Percentiles rank a stretch among this genome's conserved stretches.
phyloP scores from a whole-genome alignment of 2,797 vertebrate genomes.

The Semaprochilodus insignis region DNA sequence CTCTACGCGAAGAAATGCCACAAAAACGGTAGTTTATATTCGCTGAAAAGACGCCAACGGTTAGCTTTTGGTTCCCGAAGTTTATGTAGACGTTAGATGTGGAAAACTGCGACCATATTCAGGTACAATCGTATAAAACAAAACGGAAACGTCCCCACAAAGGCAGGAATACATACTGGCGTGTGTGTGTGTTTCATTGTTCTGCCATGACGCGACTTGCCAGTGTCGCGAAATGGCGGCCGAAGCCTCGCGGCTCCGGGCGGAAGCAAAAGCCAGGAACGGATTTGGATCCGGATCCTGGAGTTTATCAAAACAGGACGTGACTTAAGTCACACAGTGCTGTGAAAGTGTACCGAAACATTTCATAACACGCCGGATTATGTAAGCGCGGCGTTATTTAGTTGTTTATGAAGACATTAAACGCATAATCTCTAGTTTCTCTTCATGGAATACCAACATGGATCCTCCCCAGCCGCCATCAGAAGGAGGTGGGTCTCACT shows the following conservation, averaged over 20 bases:
- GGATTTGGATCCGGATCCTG: slow-evolving; percentile 34
- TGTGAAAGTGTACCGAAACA: background rate
- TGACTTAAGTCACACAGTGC: background rate
- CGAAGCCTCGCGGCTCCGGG: slow-evolving; percentile 36
- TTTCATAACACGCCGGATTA: background rate
- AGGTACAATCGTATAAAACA: background rate
- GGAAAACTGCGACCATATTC: background rate
- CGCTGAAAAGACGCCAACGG: background rate
- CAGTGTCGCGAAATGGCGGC: slow-evolving; percentile 68
- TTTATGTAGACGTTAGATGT: background rate
- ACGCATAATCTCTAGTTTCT: background rate
- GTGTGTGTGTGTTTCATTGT: slow-evolving; percentile 32
- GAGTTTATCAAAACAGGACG: background rate
- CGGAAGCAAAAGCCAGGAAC: slow-evolving; percentile 47
- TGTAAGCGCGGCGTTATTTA: background rate
- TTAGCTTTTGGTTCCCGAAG: background rate
- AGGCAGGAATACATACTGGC: background rate
- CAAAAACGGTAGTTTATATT: background rate
- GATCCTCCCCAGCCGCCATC: too few relatives aligned
- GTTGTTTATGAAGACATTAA: background rate
- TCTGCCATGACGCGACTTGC: slow-evolving; percentile 65
- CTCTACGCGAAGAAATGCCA: background rate
- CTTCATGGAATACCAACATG: too few relatives aligned
- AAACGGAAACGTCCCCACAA: background rate
- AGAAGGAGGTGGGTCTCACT: too few relatives aligned